phyloP scores from a whole-genome alignment of 1,140 invertebrate species.

The Bombyx mandarina region DNA sequence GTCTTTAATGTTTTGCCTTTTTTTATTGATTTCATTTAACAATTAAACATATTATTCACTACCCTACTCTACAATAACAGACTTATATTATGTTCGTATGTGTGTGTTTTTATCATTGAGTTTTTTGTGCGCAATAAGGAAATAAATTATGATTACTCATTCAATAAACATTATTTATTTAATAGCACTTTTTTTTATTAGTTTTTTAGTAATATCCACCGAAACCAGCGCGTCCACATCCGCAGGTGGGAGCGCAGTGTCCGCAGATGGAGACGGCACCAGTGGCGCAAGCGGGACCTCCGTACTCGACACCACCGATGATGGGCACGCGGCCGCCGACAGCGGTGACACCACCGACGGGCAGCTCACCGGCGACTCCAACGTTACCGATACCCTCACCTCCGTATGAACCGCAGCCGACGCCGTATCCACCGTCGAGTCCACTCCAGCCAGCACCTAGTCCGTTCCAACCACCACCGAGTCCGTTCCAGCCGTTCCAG shows the following conservation, averaged over 20 bases:
- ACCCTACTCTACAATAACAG: too few species aligned
- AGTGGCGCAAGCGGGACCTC: slow-evolving; percentile 11
- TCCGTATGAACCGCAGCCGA: slow-evolving; percentile 6
- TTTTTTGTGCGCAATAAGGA: too few species aligned
- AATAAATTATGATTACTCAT: too few species aligned
- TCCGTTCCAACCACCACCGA: background rate
- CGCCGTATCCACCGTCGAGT: slow-evolving; percentile 10
- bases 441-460: slow-evolving; percentile 3
- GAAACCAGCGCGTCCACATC: background rate
- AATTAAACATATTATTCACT: too few species aligned
- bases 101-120: too few species aligned
- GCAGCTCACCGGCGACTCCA: slow-evolving; percentile 14
- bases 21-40: too few species aligned
- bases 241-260: slow-evolving; percentile 16
- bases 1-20: too few species aligned
- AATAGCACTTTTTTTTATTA: too few species aligned
- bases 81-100: too few species aligned
- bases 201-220: too few species aligned
- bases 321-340: slow-evolving; percentile 18
- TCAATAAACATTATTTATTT: too few species aligned
- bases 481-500: slow-evolving; percentile 4
- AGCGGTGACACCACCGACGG: slow-evolving; percentile 13
- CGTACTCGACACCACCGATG: slow-evolving; percentile 18
- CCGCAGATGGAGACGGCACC: slow-evolving; percentile 18
- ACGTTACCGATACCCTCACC: slow-evolving; percentile 8